phyloP scores from a whole-genome alignment of 2,888 invertebrate genomes.

The Epinotia brunnichana region DNA sequence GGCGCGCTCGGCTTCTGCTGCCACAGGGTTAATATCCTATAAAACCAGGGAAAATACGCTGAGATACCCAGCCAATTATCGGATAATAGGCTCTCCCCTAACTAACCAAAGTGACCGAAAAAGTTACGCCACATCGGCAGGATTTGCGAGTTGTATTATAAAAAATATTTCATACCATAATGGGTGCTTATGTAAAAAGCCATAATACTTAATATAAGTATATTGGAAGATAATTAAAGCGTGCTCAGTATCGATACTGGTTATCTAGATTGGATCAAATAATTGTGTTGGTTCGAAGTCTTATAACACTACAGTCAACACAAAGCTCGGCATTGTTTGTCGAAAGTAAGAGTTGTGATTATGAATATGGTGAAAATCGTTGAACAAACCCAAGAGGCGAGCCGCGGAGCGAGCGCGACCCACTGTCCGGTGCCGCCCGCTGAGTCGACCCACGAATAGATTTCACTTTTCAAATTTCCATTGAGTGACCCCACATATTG shows the following conservation, averaged over 20 bases:
- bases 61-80: neutral
- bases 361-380: slow-evolving; percentile 73
- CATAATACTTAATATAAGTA: neutral
- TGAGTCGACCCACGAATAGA: slow-evolving; percentile 54
- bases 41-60: slow-evolving; percentile 21
- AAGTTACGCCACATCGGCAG: neutral
- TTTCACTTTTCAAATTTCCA: slow-evolving; percentile 79
- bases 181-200: neutral
- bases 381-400: slow-evolving; percentile 73
- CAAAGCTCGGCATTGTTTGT: slow-evolving; percentile 60
- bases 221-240: neutral
- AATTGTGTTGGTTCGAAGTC: neutral
- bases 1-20: slow-evolving; percentile 49
- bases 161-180: slow-evolving; percentile 4
- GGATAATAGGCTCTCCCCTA: neutral
- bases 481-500: slow-evolving; percentile 55
- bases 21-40: slow-evolving; percentile 28
- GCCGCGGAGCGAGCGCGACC: slow-evolving; percentile 68
- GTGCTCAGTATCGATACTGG: neutral
- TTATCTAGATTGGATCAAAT: slow-evolving; percentile 21
- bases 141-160: neutral
- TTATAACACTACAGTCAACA: slow-evolving; percentile 34
- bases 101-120: neutral
- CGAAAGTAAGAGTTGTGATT: slow-evolving; percentile 78
- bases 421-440: slow-evolving; percentile 68